Base-by-base conservation (phyloP, 2,113 vertebrate genomes). In the Bucco capensis region DNA sequence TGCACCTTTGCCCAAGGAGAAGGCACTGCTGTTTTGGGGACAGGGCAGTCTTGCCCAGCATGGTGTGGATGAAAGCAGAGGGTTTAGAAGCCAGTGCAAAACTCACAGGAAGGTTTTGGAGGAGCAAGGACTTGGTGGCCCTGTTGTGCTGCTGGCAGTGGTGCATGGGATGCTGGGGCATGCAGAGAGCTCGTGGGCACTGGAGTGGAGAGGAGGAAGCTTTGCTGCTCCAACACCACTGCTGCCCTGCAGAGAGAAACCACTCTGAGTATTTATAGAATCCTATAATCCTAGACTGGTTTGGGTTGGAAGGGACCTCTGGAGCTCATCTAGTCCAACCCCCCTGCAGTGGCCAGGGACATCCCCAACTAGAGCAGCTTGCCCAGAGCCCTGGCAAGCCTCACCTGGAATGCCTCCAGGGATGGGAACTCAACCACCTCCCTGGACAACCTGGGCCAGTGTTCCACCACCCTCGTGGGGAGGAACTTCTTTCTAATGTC, bases 131-230 rank as follows among this genome's bases (percentile, higher is more conserved):
- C 14, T 15, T 28, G 4, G 2, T 24, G 12, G 72, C 22, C 18
- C 22, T 1, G 1, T 22, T 49, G 33, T 64, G 54, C 44, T 0
- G 9, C 25, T n/a, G 16, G 22, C 54, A 49, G 38, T 0, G 1
- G 21, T 51, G 49, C 1, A 0, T 10, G 46, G 27, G 51, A 27
- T 5, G 4, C 37, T 23, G 44, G 42, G 18, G 4, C 50, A 16
- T 0, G 0, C 28, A 8, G 62, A 27, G 46, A 38, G 12, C 19
- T 14, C 0, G 0, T 42, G 16, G 35, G 51, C n/a, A n/a, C n/a
- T n/a, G 14, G 8, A 42, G 11, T n/a, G 15, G 28, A 64, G 15
- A 27, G 40, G 54, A 53, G 56, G 37, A 16, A 24, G n/a, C 25
- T 60, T n/a, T 62, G 28, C 44, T 47, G 23, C 81, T 67, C 33